These are phyloP conservation scores for Darwinula stevensoni DNA, from an alignment of 2,888 invertebrate genomes.

Conservation along the genomic window DNA sequence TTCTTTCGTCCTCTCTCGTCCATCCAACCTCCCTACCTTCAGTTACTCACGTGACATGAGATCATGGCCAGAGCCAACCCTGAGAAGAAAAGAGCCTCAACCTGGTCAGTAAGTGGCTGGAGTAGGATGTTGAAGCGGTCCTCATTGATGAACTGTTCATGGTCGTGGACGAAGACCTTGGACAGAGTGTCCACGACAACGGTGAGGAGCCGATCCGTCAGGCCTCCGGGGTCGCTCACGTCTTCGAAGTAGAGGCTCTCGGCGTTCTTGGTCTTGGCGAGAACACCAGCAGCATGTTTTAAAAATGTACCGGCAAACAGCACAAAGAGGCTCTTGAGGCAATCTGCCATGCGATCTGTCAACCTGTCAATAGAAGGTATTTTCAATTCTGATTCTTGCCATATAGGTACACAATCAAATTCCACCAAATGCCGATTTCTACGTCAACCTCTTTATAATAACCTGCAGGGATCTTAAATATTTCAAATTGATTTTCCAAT, in stretches of 20 bases:
- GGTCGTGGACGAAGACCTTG: slow-evolving; percentile 49
- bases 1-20: too few relatives aligned
- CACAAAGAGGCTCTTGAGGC: slow-evolving; percentile 56
- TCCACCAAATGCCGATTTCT: too few relatives aligned
- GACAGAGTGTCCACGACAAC: slow-evolving; percentile 42
- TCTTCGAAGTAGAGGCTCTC: too few relatives aligned
- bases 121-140: slow-evolving; percentile 54
- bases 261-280: slow-evolving; percentile 17
- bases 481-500: too few relatives aligned
- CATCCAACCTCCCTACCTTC: too few relatives aligned
- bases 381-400: too few relatives aligned
- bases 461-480: too few relatives aligned
- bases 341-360: slow-evolving; percentile 42
- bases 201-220: slow-evolving; percentile 30
- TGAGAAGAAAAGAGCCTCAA: slow-evolving; percentile 11
- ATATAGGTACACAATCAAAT: too few relatives aligned
- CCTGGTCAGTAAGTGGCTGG: slow-evolving; percentile 63
- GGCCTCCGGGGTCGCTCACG: too few relatives aligned
- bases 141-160: slow-evolving; percentile 48
- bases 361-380: slow-evolving; percentile 22
- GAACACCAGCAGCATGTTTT: slow-evolving; percentile 40
- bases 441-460: too few relatives aligned
- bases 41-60: too few relatives aligned
- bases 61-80: background rate
- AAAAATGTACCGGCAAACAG: slow-evolving; percentile 65